phyloP scores from a whole-genome alignment of 2,797 vertebrate genomes.

The Xerus rutilus region DNA sequence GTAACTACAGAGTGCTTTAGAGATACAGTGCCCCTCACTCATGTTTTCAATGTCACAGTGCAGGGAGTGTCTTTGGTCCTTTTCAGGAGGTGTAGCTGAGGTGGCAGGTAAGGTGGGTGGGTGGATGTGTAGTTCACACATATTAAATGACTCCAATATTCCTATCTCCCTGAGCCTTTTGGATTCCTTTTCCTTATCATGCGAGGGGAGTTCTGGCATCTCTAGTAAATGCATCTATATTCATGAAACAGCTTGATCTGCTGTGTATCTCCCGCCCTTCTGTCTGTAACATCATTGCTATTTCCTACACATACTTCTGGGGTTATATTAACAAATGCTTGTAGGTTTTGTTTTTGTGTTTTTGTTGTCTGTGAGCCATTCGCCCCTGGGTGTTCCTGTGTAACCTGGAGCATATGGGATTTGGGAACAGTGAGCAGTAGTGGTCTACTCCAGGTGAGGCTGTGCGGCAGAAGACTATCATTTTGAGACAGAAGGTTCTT shows the following conservation, averaged over 20 bases:
- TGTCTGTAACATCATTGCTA: not conserved
- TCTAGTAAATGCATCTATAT: not conserved
- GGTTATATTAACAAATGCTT: not conserved
- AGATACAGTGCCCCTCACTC: not conserved
- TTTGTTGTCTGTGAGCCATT: not conserved
- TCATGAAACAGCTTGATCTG: not conserved
- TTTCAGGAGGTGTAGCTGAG: not conserved
- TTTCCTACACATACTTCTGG: not conserved
- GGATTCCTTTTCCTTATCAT: not conserved
- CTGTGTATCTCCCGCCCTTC: not conserved
- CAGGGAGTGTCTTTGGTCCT: not conserved
- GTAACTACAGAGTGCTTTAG: not conserved
- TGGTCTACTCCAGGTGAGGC: not conserved
- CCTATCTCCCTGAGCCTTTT: not conserved
- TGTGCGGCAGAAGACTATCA: not conserved
- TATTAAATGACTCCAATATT: not conserved
- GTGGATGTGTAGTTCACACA: not conserved
- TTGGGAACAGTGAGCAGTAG: not conserved
- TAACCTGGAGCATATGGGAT: not conserved
- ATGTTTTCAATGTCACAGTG: not conserved
- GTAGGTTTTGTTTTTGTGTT: not conserved
- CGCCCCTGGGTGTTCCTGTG: not conserved
- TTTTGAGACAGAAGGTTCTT: not conserved
- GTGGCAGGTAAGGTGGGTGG: not conserved
- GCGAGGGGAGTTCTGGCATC: not conserved